These are phyloP conservation scores for Vanessa cardui DNA, from an alignment of 2,888 invertebrate genomes.

Conservation along the genomic window DNA sequence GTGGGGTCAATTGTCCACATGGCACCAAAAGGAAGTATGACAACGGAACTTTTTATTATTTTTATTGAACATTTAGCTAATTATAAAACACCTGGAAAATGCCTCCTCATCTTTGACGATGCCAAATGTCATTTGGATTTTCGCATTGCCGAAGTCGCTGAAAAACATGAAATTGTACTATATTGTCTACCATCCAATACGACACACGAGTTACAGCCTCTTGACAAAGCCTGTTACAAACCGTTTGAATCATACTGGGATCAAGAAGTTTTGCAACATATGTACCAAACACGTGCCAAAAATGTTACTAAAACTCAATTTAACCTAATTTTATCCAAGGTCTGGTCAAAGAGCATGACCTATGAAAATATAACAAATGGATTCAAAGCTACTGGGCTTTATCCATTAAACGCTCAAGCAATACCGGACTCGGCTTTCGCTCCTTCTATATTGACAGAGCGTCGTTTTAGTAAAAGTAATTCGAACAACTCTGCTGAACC, in stretches of 20 bases:
- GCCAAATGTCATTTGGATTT: conserved; percentile 34
- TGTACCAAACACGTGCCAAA: conserved; percentile 14
- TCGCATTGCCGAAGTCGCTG: conserved; percentile 31
- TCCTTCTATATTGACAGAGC: conserved; percentile 31
- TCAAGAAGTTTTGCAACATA: conserved; percentile 31
- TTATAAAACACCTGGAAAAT: conserved; percentile 33
- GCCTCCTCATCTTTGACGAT: conserved; percentile 35
- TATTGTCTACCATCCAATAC: conserved; percentile 38
- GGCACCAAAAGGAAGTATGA: conserved; percentile 31
- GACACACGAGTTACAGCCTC: conserved; percentile 38
- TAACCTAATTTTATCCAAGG: conserved; percentile 29
- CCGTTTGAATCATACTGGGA: conserved; percentile 34
- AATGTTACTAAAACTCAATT: conserved; percentile 27
- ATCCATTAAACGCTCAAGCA: conserved; percentile 36
- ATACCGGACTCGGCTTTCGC: conserved; percentile 33
- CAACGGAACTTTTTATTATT: conserved; percentile 9
- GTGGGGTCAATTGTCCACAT: conserved; percentile 35
- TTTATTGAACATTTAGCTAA: conserved; percentile 8
- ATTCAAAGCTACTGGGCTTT: conserved; percentile 38
- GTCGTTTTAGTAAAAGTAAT: conserved; percentile 28
- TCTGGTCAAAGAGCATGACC: conserved; percentile 39
- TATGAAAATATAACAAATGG: conserved; percentile 36
- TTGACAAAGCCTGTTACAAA: conserved; percentile 36
- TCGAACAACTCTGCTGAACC: conserved; percentile 25
- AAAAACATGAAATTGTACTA: conserved; percentile 33